Base-by-base conservation (phyloP, 1,140 invertebrate genomes). In the Coenobita brevimanus region DNA sequence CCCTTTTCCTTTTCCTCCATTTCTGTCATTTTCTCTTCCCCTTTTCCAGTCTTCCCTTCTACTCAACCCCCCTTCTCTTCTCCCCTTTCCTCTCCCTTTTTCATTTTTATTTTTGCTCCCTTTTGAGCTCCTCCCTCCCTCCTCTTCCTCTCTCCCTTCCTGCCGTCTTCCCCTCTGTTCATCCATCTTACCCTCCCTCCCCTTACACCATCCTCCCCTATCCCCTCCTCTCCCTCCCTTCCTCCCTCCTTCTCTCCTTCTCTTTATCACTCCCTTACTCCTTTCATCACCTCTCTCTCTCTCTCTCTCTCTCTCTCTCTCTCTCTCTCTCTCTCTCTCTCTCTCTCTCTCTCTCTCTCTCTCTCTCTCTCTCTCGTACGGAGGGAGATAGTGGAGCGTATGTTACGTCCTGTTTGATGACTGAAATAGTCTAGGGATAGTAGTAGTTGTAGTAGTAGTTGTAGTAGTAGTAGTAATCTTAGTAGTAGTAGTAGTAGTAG, bases 271-370 rank as follows among this genome's bases (percentile, higher is more conserved):
- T 50, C 43, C 41, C 30, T 50, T 30, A 24, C 30, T 3, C 75
- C 21, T 43, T 2, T 43, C 8, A 21, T 50, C 30, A 30, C n/a
- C 24, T n/a, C n/a, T 43, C 33, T 30, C 41, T 30, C 33, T n/a
- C 21, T 43, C 38, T 30, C 21, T 43, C 36, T 30, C 30, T 43
- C 36, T 43, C 21, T 43, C 27, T 27, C 27, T 27, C 27, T 41
- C 27, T 41, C 36, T 27, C 36, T 10, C 27, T 71, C 67, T 71
- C 67, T 71, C 27, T 71, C 36, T 78, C n/a, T 78, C 75, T 30
- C 43, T 43, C 36, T 30, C 38, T 30, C 33, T 43, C 43, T 78
- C 4, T 43, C 3, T 30, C n/a, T 38, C 75, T 78, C 33, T n/a
- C n/a, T n/a, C n/a, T n/a, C n/a, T n/a, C n/a, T n/a, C n/a, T n/a